Conservation (phyloP, 2,888 invertebrate genomes). For the Chaitophorus viminalis region DNA sequence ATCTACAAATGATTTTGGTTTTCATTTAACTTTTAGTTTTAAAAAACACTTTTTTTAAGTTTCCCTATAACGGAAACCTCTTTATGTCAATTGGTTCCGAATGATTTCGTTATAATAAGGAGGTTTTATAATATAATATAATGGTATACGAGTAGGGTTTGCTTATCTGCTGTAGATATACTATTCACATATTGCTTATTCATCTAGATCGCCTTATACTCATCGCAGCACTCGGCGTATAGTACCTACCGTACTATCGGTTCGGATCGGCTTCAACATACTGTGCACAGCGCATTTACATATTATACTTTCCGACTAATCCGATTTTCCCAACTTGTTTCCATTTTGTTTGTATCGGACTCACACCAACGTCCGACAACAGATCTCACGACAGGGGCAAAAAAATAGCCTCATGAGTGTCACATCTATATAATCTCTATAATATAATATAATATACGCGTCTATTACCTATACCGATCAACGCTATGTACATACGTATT, state of each 20-base stretch:
- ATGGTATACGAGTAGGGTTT: too few relatives aligned
- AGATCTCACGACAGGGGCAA: background rate
- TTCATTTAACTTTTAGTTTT: too few relatives aligned
- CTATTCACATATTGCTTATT: background rate
- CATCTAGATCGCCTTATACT: background rate
- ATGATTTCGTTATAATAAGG: too few relatives aligned
- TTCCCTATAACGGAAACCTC: too few relatives aligned
- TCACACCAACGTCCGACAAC: background rate
- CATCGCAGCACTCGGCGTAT: too few relatives aligned
- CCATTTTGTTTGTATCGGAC: background rate
- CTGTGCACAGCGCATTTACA: background rate
- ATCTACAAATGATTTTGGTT: too few relatives aligned
- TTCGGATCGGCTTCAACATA: background rate
- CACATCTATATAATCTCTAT: background rate
- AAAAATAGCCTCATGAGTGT: background rate
- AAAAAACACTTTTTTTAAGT: too few relatives aligned
- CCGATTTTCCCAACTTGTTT: background rate
- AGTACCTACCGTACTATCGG: too few relatives aligned
- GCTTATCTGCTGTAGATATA: too few relatives aligned
- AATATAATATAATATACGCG: background rate
- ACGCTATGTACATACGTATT: too few relatives aligned
- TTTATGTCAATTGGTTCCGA: too few relatives aligned
- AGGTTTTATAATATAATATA: too few relatives aligned
- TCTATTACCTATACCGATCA: background rate
- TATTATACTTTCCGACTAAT: background rate